Conservation (phyloP, 35 echinoderm and acorn worm genomes). For the Heliocidaris tuberculata region DNA sequence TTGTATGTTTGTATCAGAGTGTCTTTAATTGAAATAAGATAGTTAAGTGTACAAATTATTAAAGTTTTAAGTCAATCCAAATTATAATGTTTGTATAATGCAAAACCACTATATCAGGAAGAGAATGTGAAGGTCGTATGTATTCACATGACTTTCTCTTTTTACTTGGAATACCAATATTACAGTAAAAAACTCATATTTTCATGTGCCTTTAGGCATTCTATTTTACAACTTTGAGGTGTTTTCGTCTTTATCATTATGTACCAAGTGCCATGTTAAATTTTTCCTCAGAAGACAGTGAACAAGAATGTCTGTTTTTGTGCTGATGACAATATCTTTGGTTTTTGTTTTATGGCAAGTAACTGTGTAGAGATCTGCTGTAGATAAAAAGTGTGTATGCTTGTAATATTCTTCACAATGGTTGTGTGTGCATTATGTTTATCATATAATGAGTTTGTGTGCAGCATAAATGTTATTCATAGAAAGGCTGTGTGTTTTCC, state of each 20-base stretch:
- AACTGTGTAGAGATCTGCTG: background rate
- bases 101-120: too few species aligned
- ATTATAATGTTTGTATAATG: too few species aligned
- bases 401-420: background rate
- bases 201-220: background rate
- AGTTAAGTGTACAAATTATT: too few species aligned
- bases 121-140: too few species aligned
- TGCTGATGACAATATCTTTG: background rate
- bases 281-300: background rate
- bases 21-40: too few species aligned
- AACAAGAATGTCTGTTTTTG: background rate
- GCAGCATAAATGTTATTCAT: background rate
- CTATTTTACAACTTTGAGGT: background rate
- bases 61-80: too few species aligned
- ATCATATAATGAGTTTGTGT: background rate
- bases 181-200: too few species aligned
- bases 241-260: background rate
- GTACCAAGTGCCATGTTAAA: background rate
- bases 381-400: background rate
- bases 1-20: too few species aligned
- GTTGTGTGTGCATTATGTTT: background rate
- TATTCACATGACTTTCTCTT: too few species aligned
- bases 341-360: background rate
- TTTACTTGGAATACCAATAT: too few species aligned
- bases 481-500: background rate